Evolutionary conservation across 1,140 invertebrate genomes (phyloP), one percentile per base, ranked within the genome.

Genomic region (Dolichoris vasculosae): DNA sequence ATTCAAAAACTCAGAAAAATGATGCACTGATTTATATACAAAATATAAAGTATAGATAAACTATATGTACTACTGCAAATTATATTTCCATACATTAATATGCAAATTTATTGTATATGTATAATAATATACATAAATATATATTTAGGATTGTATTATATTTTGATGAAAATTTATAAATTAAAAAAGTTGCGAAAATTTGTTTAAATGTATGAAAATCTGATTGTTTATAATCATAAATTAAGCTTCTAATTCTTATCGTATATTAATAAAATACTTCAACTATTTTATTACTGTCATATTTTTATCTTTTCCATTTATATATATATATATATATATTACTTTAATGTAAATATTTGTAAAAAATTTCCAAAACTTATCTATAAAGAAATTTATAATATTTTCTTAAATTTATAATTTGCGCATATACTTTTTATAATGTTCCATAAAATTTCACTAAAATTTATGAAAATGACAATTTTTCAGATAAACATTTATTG

Each of bases 201-300:
- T n/a, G 55, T 75, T 78, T 35, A 32, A 46, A 63, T 55, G 30
- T 40, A 23, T 48, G 15, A 40, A 48, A 76, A 76, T 23, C 30
- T 3, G 84, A 87, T 78, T 85, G 88, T 89, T 48, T 80, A 23
- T 43, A 64, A 80, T 4, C 30, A 67, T 15, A 9, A 67, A 67
- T 35, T 35, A 35, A 67, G 35, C 26, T 67, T 32, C n/a, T 35
- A 6, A 30, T 67, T 67, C 4, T n/a, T 3, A 32, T 15, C 11
- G 11, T 67, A 35, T 35, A 32, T 9, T 67, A 13, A 67, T 35
- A 35, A 67, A 32, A 8, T 67, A 67, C 11, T 67, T 67, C 11
- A 13, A 67, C 13, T 13, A 32, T 35, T 67, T 67, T 67, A n/a
- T 35, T n/a, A 15, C 26, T 15, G 3, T 35, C 7, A 35, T 67